Evolutionary conservation across 2,113 vertebrate genomes (phyloP).

Genomic region (Tapirus terrestris): DNA sequence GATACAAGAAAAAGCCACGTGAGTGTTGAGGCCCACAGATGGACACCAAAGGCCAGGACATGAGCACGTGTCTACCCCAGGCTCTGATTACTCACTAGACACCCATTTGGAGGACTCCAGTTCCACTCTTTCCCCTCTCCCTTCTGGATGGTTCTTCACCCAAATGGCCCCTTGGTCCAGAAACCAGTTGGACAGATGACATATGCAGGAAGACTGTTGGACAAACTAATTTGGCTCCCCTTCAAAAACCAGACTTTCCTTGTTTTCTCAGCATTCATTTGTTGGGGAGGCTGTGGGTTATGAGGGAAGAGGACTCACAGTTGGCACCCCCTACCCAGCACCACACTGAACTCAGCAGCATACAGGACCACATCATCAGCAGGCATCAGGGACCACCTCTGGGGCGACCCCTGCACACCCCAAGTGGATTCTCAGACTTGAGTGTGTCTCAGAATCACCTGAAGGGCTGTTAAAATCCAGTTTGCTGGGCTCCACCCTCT

Average conservation of each 20-base stretch:
- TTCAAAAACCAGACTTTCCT: not conserved
- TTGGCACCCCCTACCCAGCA: not conserved
- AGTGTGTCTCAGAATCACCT: rapidly evolving
- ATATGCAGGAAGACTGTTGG: not conserved
- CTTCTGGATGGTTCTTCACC: not conserved
- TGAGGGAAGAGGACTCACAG: not conserved
- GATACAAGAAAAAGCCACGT: not conserved
- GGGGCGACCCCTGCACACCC: not conserved
- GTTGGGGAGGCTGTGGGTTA: too few species aligned
- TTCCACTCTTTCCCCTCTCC: too few species aligned
- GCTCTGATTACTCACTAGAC: not conserved
- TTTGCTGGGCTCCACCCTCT: rapidly evolving
- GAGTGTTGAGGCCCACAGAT: not conserved
- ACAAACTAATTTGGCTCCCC: not conserved
- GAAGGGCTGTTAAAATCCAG: not conserved
- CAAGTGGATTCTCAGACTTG: not conserved
- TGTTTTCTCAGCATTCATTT: not conserved
- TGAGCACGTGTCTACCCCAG: rapidly evolving
- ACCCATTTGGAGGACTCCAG: not conserved
- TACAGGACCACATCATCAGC: not conserved
- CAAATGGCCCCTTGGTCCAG: not conserved
- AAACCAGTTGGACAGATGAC: not conserved
- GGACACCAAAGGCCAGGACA: not conserved
- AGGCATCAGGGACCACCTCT: not conserved
- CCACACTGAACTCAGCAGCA: not conserved